Percentiles rank a stretch among this genome's conserved stretches.
phyloP scores from a whole-genome alignment of 2,888 invertebrate species.

The Hoplodrina ambigua region DNA sequence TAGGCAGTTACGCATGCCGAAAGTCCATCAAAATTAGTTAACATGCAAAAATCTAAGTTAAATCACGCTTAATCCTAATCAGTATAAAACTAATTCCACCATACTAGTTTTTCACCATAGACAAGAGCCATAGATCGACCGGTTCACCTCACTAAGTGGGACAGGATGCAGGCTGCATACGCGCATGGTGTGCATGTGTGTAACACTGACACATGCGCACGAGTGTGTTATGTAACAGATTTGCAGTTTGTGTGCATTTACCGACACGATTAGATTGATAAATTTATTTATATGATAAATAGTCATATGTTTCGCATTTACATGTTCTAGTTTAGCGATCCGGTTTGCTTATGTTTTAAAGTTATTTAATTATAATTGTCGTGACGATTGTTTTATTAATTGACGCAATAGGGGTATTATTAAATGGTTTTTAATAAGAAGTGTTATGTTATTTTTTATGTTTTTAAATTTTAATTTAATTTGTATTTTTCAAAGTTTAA shows the following conservation, averaged over 20 bases:
- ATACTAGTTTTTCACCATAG: constrained; percentile 64
- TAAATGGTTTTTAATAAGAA: too few species aligned
- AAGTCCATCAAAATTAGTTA: constrained; percentile 15
- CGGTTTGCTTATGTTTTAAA: constrained; percentile 46
- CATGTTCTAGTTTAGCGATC: constrained; percentile 53
- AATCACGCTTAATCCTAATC: constrained; percentile 46
- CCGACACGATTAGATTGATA: constrained; percentile 55
- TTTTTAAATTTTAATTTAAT: too few species aligned
- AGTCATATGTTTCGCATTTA: constrained; percentile 49
- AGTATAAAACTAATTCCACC: constrained; percentile 51
- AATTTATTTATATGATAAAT: constrained; percentile 58
- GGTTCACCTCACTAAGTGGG: constrained; percentile 85
- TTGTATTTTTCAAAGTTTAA: too few species aligned
- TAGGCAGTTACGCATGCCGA: constrained; percentile 3
- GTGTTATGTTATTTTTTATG: too few species aligned
- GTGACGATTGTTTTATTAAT: constrained; percentile 19
- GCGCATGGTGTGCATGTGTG: constrained; percentile 54
- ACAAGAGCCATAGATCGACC: constrained; percentile 67
- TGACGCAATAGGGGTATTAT: constrained; percentile 19
- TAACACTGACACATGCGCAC: constrained; percentile 19
- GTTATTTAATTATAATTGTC: constrained; percentile 25
- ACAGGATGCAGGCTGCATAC: constrained; percentile 81
- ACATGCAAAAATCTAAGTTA: constrained; percentile 30
- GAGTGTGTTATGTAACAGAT: constrained; percentile 72
- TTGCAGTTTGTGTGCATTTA: constrained; percentile 55